Percentiles rank a stretch among this genome's conserved stretches.
Evolutionary conservation across 2,797 vertebrate species (phyloP).

Genomic region (Helicolenus hilgendorfi): DNA sequence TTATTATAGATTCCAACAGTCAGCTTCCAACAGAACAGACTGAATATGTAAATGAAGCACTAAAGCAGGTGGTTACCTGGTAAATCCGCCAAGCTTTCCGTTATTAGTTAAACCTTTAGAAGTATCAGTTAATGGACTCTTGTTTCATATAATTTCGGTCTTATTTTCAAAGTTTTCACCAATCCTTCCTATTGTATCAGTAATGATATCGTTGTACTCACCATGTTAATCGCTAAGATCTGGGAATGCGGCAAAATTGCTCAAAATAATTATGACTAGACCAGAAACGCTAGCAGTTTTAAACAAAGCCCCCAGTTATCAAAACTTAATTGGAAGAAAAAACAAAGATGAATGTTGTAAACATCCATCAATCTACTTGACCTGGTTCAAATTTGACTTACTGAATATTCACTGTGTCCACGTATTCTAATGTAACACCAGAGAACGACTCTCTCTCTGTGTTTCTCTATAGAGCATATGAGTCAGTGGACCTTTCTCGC

Average conservation of each 20-base stretch:
- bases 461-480: neutral
- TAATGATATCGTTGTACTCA: neutral
- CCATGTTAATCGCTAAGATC: neutral
- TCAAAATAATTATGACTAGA: neutral
- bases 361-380: neutral
- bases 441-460: neutral
- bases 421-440: neutral
- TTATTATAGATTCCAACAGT: constrained; percentile 31
- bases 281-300: neutral
- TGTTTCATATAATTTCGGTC: neutral
- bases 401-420: neutral
- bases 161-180: neutral
- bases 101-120: neutral
- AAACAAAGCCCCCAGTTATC: neutral
- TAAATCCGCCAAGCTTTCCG: neutral
- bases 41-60: constrained; percentile 9
- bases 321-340: neutral
- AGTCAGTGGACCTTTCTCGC: too few species aligned
- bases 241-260: neutral
- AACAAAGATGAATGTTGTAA: neutral
- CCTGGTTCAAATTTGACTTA: neutral
- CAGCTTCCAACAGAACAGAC: constrained; percentile 10
- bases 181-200: neutral
- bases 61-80: neutral
- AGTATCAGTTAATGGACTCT: neutral